Percentiles rank a stretch among this genome's conserved stretches.
These are phyloP conservation scores for Atrina japonica DNA, from an alignment of 2,888 invertebrate genomes.

Conservation along the genomic window DNA sequence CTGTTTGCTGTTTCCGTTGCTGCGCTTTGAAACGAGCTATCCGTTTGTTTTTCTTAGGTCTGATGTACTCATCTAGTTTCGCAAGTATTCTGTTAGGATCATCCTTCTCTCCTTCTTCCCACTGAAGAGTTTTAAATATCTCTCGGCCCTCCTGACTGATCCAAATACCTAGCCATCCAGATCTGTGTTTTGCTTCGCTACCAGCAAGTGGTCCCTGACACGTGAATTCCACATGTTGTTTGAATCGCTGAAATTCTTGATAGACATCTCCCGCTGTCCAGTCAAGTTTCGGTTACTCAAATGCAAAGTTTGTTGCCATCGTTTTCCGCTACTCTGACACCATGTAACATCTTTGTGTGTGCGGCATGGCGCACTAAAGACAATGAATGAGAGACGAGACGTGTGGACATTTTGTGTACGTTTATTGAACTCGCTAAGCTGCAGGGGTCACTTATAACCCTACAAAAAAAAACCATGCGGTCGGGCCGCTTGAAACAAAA, in stretches of 20 bases:
- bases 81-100: conserved; percentile 36
- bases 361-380: too few relatives aligned
- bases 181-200: conserved; percentile 8
- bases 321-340: too few relatives aligned
- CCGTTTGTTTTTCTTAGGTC: conserved; percentile 49
- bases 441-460: too few relatives aligned
- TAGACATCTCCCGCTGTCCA: conserved; percentile 16
- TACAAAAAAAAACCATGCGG: too few relatives aligned
- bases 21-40: conserved; percentile 43
- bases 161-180: conserved; percentile 48
- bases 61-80: conserved; percentile 44
- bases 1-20: conserved; percentile 47
- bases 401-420: too few relatives aligned
- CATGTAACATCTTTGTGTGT: too few relatives aligned
- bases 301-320: too few relatives aligned
- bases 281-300: too few relatives aligned
- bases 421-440: too few relatives aligned
- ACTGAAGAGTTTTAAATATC: conserved; percentile 52
- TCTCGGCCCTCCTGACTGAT: conserved; percentile 53
- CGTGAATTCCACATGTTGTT: conserved; percentile 35
- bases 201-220: conserved; percentile 32
- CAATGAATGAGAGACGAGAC: too few relatives aligned
- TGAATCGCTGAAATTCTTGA: conserved; percentile 40
- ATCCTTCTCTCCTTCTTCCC: conserved; percentile 41
- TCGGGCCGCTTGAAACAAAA: too few relatives aligned